Evolutionary conservation across 1,140 invertebrate species (phyloP).

Genomic region (Drosophila watanabei): DNA sequence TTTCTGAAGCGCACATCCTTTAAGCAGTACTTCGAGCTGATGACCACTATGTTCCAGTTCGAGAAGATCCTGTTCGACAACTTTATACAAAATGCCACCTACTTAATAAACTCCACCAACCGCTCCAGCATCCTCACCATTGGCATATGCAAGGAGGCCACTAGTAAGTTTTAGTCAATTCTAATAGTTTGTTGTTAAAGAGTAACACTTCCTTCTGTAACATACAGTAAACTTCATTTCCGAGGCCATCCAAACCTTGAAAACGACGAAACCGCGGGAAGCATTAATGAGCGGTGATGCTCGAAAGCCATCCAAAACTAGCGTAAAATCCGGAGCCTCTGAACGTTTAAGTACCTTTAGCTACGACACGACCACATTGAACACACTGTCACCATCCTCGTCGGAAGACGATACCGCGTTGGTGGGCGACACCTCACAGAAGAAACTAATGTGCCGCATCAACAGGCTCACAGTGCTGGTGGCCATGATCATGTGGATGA

Average conservation of each 20-base stretch:
- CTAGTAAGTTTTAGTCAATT: constrained; percentile 38
- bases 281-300: neutral
- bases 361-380: neutral
- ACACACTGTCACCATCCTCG: neutral
- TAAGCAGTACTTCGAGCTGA: constrained; percentile 90
- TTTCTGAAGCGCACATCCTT: constrained; percentile 91
- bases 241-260: constrained; percentile 53
- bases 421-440: constrained; percentile 42
- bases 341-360: constrained; percentile 11
- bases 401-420: constrained; percentile 20
- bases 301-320: constrained; percentile 9
- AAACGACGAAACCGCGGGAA: constrained; percentile 17
- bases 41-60: constrained; percentile 91
- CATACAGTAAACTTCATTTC: constrained; percentile 64
- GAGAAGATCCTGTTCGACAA: constrained; percentile 90
- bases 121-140: constrained; percentile 89
- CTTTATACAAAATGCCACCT: constrained; percentile 88
- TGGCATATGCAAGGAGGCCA: constrained; percentile 63
- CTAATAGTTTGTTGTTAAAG: too few relatives aligned
- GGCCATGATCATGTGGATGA: constrained; percentile 85
- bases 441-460: constrained; percentile 67
- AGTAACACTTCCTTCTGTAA: neutral
- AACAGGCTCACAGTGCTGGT: constrained; percentile 76
- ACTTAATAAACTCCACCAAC: constrained; percentile 88
- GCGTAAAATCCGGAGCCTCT: constrained; percentile 5